These are phyloP conservation scores for Petrolisthes cinctipes DNA, from an alignment of 2,888 invertebrate species.

Conservation along the genomic window DNA sequence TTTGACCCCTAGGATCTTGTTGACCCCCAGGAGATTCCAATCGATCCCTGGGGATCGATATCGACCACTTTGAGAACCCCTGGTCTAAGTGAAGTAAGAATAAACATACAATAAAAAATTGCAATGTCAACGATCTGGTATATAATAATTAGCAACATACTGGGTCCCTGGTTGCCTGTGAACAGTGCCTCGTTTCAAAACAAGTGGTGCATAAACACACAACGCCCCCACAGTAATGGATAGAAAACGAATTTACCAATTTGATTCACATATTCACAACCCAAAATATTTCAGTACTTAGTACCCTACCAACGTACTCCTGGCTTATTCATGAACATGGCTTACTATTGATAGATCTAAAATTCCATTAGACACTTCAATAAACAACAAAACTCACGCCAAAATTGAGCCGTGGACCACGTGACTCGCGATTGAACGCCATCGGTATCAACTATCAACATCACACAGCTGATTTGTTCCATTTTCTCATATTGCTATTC, in stretches of 20 bases:
- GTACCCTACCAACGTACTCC: conserved; percentile 23
- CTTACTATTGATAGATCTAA: not conserved
- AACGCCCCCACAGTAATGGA: no score
- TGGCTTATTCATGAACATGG: conserved; percentile 21
- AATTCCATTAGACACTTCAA: conserved; percentile 13
- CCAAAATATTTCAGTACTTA: not conserved
- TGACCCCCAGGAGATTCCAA: no score
- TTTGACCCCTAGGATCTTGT: no score
- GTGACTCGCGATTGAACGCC: no score
- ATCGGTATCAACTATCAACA: not conserved
- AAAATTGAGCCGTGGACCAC: not conserved
- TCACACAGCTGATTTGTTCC: not conserved
- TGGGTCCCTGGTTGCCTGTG: no score
- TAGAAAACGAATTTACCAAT: not conserved
- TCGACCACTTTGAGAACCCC: no score
- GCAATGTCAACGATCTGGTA: no score
- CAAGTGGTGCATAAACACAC: not conserved
- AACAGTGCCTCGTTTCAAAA: no score
- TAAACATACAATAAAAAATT: no score
- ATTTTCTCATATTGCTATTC: conserved; percentile 9
- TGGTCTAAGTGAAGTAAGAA: no score
- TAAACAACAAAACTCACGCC: not conserved
- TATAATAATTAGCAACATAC: no score
- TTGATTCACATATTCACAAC: not conserved
- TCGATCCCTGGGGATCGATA: no score